A percentile compares a stretch with the other conserved stretches of the same genome.
Conservation (phyloP, 37 sponge, comb jelly and placozoan species). For the Diacarnus erythraeanus region DNA sequence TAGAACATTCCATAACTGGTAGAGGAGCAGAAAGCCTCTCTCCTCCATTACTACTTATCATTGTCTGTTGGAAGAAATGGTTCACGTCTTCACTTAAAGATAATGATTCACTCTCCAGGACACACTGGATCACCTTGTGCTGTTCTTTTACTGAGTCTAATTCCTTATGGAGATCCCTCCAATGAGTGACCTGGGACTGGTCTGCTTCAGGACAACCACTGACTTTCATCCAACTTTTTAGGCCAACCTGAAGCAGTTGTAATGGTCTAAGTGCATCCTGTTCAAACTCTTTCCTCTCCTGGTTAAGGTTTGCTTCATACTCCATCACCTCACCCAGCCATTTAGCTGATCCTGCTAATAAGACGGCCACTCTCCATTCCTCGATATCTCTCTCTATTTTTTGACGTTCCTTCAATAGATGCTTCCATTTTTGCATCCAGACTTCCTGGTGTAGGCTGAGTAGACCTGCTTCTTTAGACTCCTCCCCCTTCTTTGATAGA, state of each 20-base stretch:
- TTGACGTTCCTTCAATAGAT: background rate
- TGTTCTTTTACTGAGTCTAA: background rate
- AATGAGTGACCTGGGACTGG: background rate
- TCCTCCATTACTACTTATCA: background rate
- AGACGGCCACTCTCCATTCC: constrained; percentile 3
- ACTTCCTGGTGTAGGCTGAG: constrained; percentile 59
- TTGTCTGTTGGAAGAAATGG: background rate
- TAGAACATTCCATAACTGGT: constrained; percentile 10
- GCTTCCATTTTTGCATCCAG: constrained; percentile 52
- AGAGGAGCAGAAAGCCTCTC: constrained; percentile 23
- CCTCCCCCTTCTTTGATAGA: constrained; percentile 28
- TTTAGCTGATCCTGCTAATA: background rate
- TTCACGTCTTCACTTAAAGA: background rate
- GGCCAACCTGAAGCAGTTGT: background rate
- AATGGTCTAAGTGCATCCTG: constrained; percentile 27
- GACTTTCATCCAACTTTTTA: constrained; percentile 18
- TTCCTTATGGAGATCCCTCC: background rate
- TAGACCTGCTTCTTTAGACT: constrained; percentile 24
- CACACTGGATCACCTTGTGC: background rate
- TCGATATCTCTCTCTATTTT: constrained; percentile 15
- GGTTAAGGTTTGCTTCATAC: constrained; percentile 13
- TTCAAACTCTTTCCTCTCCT: constrained; percentile 42
- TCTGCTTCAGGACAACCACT: too few species aligned
- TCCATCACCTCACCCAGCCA: constrained; percentile 12
- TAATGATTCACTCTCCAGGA: constrained; percentile 12